Conservation (phyloP, 2,888 invertebrate species). For the Steromphala cineraria region DNA sequence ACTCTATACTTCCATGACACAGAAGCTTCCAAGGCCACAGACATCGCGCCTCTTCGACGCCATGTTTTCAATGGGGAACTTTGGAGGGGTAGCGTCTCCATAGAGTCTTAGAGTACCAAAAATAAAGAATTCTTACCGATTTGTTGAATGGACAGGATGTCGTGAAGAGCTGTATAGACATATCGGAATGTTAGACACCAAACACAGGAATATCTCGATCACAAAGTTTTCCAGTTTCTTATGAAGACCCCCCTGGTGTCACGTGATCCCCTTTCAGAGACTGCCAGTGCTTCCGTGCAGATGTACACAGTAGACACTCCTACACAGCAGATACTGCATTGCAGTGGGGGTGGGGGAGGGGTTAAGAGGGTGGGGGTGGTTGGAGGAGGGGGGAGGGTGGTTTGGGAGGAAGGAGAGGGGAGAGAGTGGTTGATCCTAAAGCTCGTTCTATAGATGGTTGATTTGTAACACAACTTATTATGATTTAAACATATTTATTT, state of each 20-base stretch:
- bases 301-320: neutral
- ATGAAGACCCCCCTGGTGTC: neutral
- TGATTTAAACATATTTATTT: neutral
- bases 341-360: neutral
- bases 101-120: neutral
- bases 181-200: neutral
- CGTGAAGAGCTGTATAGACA: neutral
- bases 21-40: neutral
- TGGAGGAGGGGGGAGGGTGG: neutral
- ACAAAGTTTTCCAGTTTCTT: conserved; percentile 4
- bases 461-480: neutral
- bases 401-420: neutral
- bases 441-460: too few species aligned
- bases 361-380: neutral
- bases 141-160: neutral
- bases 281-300: neutral
- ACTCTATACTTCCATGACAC: neutral
- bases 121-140: neutral
- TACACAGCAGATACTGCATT: neutral
- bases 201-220: neutral
- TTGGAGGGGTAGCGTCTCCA: neutral
- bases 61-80: neutral
- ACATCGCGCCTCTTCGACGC: neutral
- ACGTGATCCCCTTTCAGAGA: neutral
- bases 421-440: neutral